Conservation (phyloP, 2,113 vertebrate species). For the Vicugna pacos region DNA sequence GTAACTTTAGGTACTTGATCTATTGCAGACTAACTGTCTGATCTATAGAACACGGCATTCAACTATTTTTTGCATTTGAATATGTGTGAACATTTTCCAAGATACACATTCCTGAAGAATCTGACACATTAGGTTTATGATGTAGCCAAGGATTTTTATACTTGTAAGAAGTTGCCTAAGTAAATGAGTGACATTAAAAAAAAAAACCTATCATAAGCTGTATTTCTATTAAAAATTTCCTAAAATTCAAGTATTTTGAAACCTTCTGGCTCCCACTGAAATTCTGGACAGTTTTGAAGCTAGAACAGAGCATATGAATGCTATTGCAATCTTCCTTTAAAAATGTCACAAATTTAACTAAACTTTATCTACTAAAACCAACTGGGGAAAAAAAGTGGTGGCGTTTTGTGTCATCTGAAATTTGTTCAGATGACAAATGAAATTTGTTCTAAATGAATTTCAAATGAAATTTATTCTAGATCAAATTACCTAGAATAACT, state of each 20-base stretch:
- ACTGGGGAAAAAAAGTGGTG: not conserved
- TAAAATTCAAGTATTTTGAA: not conserved
- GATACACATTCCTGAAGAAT: not conserved
- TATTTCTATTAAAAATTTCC: not conserved
- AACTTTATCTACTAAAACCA: not conserved
- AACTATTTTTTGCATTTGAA: not conserved
- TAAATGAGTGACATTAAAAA: not conserved
- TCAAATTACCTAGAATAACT: not conserved
- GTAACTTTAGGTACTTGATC: not conserved
- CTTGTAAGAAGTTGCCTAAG: not conserved
- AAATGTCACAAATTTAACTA: not conserved
- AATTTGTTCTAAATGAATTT: not conserved
- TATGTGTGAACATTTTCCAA: not conserved
- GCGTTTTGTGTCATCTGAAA: not conserved
- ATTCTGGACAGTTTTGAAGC: not conserved
- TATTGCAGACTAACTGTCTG: not conserved
- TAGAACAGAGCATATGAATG: not conserved
- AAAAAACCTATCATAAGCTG: not conserved
- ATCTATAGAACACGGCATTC: not conserved
- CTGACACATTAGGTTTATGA: not conserved
- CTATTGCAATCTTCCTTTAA: not conserved
- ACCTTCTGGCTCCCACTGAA: not conserved
- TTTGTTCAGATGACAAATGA: not conserved
- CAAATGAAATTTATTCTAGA: not conserved
- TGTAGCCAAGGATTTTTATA: not conserved